These are phyloP conservation scores for Motacilla tschutschensis DNA, from an alignment of 2,113 vertebrate genomes.

Conservation along the genomic window DNA sequence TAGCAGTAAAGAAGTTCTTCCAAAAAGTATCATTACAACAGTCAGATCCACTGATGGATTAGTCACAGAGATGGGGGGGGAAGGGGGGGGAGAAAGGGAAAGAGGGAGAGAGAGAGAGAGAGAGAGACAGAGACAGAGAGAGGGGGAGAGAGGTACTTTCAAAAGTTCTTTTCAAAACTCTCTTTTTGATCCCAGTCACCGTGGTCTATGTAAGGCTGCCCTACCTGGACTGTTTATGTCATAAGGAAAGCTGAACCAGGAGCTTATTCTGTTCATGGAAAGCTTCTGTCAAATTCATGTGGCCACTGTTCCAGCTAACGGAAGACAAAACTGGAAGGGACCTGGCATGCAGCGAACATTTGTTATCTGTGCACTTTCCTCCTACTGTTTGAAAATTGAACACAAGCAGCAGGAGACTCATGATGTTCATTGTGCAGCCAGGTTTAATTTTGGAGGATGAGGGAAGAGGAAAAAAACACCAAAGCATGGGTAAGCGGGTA, in stretches of 20 bases:
- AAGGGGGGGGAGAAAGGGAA: too few relatives aligned
- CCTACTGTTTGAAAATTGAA: slow-evolving; percentile 72
- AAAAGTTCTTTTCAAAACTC: neutral
- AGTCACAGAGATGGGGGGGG: neutral
- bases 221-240: neutral
- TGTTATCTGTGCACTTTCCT: slow-evolving; percentile 66
- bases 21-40: neutral
- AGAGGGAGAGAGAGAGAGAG: too few relatives aligned
- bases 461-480: neutral
- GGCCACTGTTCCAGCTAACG: slow-evolving; percentile 27
- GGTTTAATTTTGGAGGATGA: slow-evolving; percentile 64
- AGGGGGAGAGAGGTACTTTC: neutral
- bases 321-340: slow-evolving; percentile 55
- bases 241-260: neutral
- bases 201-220: neutral
- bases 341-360: slow-evolving; percentile 47
- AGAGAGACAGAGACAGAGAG: too few relatives aligned
- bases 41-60: neutral
- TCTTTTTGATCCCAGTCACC: neutral
- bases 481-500: slow-evolving; percentile 9
- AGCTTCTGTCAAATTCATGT: slow-evolving; percentile 33
- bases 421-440: slow-evolving; percentile 61
- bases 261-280: slow-evolving; percentile 5
- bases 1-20: neutral
- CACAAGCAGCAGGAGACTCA: slow-evolving; percentile 57